Evolutionary conservation across 2,113 vertebrate genomes (phyloP).

Genomic region (Ciconia maguari): DNA sequence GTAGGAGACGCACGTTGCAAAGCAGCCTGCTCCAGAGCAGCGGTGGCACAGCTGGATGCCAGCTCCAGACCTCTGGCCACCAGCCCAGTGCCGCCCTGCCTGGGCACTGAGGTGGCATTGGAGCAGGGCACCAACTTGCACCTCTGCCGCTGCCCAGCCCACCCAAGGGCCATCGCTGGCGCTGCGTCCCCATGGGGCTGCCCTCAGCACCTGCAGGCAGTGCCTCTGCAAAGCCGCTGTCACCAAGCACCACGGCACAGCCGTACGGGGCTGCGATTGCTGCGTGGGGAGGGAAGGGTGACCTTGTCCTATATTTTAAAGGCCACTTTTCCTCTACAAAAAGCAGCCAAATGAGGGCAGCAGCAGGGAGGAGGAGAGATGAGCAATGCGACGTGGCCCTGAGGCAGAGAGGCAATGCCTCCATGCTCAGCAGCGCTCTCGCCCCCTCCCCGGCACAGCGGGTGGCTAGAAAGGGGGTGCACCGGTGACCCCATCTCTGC

Average conservation of each 20-base stretch:
- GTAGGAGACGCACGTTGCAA: accelerated
- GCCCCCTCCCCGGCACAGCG: background rate
- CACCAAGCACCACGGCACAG: background rate
- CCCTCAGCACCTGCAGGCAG: background rate
- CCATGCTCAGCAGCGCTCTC: background rate
- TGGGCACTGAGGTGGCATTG: background rate
- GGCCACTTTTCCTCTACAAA: constrained; percentile 28
- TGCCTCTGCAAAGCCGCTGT: background rate
- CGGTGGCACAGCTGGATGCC: background rate
- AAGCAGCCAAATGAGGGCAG: constrained; percentile 45
- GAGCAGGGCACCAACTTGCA: background rate
- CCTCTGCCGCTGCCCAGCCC: no score
- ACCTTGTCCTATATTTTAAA: constrained; percentile 67
- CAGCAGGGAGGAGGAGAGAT: constrained; percentile 29
- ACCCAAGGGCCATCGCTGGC: accelerated
- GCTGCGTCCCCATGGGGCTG: accelerated
- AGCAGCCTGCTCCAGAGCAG: background rate
- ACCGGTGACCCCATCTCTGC: background rate
- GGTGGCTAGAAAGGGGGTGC: background rate
- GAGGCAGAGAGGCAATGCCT: background rate
- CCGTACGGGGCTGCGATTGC: background rate
- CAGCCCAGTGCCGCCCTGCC: background rate
- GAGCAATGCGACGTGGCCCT: background rate
- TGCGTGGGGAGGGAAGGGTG: background rate
- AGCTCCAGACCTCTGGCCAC: background rate